Percentiles rank a stretch among this genome's conserved stretches.
Evolutionary conservation across 2,888 invertebrate genomes (phyloP).

Genomic region (Cosmia trapezina): DNA sequence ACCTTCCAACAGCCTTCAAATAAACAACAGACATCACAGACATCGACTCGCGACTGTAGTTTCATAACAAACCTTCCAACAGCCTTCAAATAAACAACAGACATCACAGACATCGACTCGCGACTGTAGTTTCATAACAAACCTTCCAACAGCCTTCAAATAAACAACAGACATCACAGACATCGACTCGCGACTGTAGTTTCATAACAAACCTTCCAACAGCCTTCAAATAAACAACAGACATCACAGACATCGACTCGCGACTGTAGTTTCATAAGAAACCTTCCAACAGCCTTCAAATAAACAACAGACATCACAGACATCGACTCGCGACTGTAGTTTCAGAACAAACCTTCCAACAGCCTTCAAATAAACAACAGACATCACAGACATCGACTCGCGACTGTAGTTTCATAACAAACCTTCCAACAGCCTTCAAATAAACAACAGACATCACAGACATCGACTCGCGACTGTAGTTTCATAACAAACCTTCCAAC

Average conservation of each 20-base stretch:
- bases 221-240: conserved; percentile 11
- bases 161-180: background rate
- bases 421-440: conserved; percentile 11
- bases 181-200: background rate
- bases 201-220: background rate
- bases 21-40: background rate
- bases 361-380: conserved; percentile 11
- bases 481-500: background rate
- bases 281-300: conserved; percentile 11
- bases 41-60: background rate
- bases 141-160: conserved; percentile 11
- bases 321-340: background rate
- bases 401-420: background rate
- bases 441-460: background rate
- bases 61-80: background rate
- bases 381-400: background rate
- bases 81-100: conserved; percentile 11
- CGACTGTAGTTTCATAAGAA: background rate
- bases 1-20: conserved; percentile 11
- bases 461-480: background rate
- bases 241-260: background rate
- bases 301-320: background rate
- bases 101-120: background rate
- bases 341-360: background rate
- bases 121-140: background rate